Base-by-base conservation (phyloP, 2,888 invertebrate genomes). In the Autographa gamma region DNA sequence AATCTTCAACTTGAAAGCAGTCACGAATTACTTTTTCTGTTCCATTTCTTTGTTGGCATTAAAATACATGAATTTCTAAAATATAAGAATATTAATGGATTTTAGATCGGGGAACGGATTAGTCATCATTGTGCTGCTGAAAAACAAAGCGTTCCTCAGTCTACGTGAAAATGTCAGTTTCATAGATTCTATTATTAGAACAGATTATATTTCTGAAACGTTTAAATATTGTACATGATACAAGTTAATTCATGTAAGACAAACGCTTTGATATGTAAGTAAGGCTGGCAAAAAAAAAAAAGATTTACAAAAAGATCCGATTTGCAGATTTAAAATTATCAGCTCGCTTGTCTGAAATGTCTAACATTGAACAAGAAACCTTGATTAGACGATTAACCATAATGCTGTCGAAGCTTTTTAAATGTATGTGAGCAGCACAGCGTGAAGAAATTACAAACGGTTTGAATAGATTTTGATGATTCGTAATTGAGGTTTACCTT, bases 351-450 rank as follows among this genome's bases (percentile, higher is more conserved):
- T 0, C 8, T 6, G 8, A 38, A 38, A 38, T 38, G 11, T 11
- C 0, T 38, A 11, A 11, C 38, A 38, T 16, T 56, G 58, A 70
- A n/a, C 19, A 58, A 18, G 31, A 11, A 19, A 5, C 13, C 19
- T 69, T 66, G 60, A 71, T 71, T 66, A 76, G 52, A 48, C 16
- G 41, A 43, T 60, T 60, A 54, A 41, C 48, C 32, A 56, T 63
- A 70, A 63, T 65, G 38, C 60, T 19, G 48, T 41, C 43, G 59
- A 65, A 65, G 48, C 62, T 52, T 48, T 63, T 9, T 18, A 18
- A 18, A 31, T 52, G 13, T 31, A 48, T 70, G 59, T 60, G 13
- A 18, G 32, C 32, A 63, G 14, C 41, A 13, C n/a, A 18, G 32
- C 25, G 64, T 18, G 16, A 63, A 48, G 11, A 54, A 64, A 70